Conservation (phyloP, 1,140 invertebrate species). For the Protaetia brevitarsis region DNA sequence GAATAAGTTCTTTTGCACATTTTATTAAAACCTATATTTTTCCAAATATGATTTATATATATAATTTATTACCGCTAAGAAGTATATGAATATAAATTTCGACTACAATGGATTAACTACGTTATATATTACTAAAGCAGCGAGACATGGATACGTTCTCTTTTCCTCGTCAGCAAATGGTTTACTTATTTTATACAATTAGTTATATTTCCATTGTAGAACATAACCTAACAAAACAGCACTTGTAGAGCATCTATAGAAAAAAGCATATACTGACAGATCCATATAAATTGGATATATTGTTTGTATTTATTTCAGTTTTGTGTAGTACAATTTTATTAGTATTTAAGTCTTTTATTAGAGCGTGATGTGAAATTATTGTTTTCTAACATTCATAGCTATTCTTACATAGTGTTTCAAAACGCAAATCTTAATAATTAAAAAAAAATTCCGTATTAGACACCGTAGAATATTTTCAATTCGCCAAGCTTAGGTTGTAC, state of each 20-base stretch:
- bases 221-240: neutral
- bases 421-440: neutral
- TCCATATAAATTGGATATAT: neutral
- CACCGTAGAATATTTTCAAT: too few species aligned
- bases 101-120: slow-evolving; percentile 8
- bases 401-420: slow-evolving; percentile 10
- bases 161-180: neutral
- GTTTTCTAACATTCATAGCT: neutral
- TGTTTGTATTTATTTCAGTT: slow-evolving; percentile 11
- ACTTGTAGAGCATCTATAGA: slow-evolving; percentile 3
- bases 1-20: neutral
- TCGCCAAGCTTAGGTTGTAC: too few species aligned
- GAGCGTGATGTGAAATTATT: neutral
- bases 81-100: slow-evolving; percentile 5
- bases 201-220: neutral
- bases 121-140: too few species aligned
- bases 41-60: neutral
- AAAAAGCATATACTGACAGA: neutral
- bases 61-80: neutral
- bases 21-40: slow-evolving; percentile 6
- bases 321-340: slow-evolving; percentile 13
- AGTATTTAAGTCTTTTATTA: slow-evolving; percentile 9
- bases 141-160: too few species aligned
- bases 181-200: neutral
- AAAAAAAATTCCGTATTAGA: neutral